A percentile compares a stretch with the other conserved stretches of the same genome.
These are phyloP conservation scores for Sphenodon punctatus DNA, from an alignment of 2,797 vertebrate species.

Conservation along the genomic window DNA sequence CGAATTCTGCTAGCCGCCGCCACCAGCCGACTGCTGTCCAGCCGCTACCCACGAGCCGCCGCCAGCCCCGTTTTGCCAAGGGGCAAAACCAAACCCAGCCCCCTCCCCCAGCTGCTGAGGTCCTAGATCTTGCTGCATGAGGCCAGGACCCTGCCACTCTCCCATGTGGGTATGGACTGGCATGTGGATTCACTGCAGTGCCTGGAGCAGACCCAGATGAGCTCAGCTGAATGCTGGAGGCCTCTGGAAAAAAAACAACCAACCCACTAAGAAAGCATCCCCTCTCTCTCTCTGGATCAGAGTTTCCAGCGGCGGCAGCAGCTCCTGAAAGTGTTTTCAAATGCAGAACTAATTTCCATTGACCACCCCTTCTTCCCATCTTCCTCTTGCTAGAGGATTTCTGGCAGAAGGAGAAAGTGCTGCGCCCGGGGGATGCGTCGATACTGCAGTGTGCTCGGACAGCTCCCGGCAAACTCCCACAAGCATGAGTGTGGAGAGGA, in stretches of 20 bases:
- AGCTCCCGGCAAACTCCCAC: neutral
- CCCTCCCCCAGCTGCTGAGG: neutral
- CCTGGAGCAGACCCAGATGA: neutral
- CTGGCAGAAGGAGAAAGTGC: neutral
- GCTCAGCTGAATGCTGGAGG: neutral
- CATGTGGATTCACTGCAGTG: neutral
- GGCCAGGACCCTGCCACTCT: neutral
- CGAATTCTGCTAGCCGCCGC: too few species aligned
- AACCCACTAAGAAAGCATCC: too few species aligned
- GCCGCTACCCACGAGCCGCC: too few species aligned
- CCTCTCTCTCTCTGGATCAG: neutral
- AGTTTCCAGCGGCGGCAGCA: neutral
- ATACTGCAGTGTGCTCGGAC: neutral
- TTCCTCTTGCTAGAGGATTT: neutral
- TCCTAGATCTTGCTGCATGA: neutral
- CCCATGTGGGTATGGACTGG: neutral
- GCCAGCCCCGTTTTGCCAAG: neutral
- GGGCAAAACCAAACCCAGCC: neutral
- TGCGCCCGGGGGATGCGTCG: neutral
- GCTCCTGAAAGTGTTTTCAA: neutral
- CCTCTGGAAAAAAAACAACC: neutral
- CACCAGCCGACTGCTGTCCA: too few species aligned
- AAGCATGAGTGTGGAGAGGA: neutral
- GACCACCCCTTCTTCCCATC: neutral
- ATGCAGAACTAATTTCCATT: slow-evolving; percentile 13